Base-by-base conservation (phyloP, 2,888 invertebrate genomes). In the Andrena trimmerana region DNA sequence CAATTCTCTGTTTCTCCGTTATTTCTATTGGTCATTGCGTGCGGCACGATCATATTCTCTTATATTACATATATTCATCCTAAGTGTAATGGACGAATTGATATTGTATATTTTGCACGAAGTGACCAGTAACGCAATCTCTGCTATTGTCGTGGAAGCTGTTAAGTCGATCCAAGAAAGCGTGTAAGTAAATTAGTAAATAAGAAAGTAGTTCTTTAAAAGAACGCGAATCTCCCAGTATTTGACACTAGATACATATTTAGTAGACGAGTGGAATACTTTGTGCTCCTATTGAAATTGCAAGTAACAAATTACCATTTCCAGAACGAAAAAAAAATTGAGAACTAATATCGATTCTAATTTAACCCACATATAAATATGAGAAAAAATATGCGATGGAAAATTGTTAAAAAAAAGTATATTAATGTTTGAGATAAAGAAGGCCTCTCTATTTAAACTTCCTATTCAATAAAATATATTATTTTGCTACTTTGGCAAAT, bases 21-120 rank as follows among this genome's bases (percentile, higher is more conserved):
- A 48, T 50, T 71, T 29, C 27, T 8, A n/a, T 50, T 27, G 20
- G 20, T 20, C 2, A 1, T n/a, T 48, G 27, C 16, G 48, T n/a
- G 20, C 27, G n/a, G 8, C 42, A 54, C 33, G 24, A 60, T 50
- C 48, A n/a, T n/a, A 20, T 50, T 36, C 27, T 24, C 8, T 42
- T 54, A 0, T 42, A 42, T 42, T 16, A 16, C 42, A 42, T 42
- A 42, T 42, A 42, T 42, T 42, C 42, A 42, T 42, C 4, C 16
- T 16, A 4, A 42, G 13, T 42, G 52, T n/a, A 70, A 81, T 74
- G 79, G 54, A 74, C 2, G 27, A 59, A 10, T 36, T 75, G 27
- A 42, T 68, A 52, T 42, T n/a, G 4, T 16, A 8, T 0, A 6
- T 65, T 50, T 50, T 68, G 10, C 73, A 60, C 20, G 29, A 74